Percentiles rank a stretch among this genome's conserved stretches.
Evolutionary conservation across 2,888 invertebrate genomes (phyloP).

Genomic region (Drosophila neotestacea): DNA sequence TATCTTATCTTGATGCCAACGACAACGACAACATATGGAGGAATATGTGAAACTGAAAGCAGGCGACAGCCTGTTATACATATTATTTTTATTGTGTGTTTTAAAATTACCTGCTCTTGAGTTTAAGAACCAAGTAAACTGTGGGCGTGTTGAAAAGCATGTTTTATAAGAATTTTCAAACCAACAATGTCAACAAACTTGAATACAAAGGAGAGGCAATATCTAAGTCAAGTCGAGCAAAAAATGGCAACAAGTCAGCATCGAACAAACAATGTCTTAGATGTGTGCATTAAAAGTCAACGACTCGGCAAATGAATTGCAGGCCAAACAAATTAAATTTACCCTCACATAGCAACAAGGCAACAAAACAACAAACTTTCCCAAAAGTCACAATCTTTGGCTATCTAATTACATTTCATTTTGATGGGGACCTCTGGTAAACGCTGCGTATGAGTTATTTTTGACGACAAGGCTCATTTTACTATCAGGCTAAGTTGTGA

Average conservation of each 20-base stretch:
- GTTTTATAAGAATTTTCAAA: constrained; percentile 28
- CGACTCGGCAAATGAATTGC: constrained; percentile 77
- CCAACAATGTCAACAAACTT: constrained; percentile 48
- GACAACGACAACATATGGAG: constrained; percentile 13
- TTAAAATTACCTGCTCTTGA: constrained; percentile 16
- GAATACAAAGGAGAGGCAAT: constrained; percentile 11
- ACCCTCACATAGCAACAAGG: constrained; percentile 34
- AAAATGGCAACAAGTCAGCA: constrained; percentile 73
- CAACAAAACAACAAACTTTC: constrained; percentile 38
- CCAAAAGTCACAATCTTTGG: constrained; percentile 21
- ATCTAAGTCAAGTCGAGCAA: constrained; percentile 59
- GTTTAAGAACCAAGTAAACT: constrained; percentile 11
- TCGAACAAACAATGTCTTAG: constrained; percentile 59
- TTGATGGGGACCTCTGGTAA: constrained; percentile 27
- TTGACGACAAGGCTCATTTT: constrained; percentile 43
- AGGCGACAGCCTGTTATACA: constrained; percentile 7
- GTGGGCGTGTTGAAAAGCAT: constrained; percentile 47
- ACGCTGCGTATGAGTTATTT: constrained; percentile 61
- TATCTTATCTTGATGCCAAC: constrained; percentile 12
- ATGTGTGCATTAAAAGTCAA: constrained; percentile 80
- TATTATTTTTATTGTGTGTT: constrained; percentile 10
- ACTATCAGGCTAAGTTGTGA: constrained; percentile 21
- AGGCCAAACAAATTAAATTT: constrained; percentile 76
- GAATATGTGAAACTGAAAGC: constrained; percentile 16
- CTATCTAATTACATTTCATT: constrained; percentile 51